Percentiles rank a stretch among this genome's conserved stretches.
These are phyloP conservation scores for Gracilinanus agilis DNA, from an alignment of 2,113 vertebrate genomes.

Conservation along the genomic window DNA sequence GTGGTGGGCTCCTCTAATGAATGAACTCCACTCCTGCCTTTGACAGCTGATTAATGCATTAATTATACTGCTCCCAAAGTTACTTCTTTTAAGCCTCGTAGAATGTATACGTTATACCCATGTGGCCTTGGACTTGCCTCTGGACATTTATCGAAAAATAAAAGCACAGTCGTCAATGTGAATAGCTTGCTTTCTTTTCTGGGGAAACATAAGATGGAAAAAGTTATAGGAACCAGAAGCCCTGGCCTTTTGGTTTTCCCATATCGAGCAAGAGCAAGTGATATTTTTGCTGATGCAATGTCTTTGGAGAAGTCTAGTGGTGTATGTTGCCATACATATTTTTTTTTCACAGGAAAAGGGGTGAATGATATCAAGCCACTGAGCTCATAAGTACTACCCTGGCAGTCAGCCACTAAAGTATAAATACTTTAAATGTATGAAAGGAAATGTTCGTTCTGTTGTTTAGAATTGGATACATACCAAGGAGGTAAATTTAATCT, in stretches of 20 bases:
- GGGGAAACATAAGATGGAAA: constrained; percentile 71
- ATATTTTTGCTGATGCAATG: constrained; percentile 85
- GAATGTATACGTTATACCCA: constrained; percentile 67
- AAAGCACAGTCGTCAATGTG: constrained; percentile 65
- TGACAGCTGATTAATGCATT: constrained; percentile 90
- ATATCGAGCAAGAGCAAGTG: constrained; percentile 60
- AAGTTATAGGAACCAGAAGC: constrained; percentile 68
- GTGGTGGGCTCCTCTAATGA: constrained; percentile 81
- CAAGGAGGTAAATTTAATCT: constrained; percentile 86
- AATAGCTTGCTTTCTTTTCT: constrained; percentile 71
- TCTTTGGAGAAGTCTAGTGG: constrained; percentile 80
- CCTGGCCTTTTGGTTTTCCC: constrained; percentile 73
- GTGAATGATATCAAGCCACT: constrained; percentile 83
- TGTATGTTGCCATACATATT: constrained; percentile 76
- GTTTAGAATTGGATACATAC: constrained; percentile 83
- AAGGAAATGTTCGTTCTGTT: constrained; percentile 86
- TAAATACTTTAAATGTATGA: constrained; percentile 84
- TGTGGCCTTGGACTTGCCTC: constrained; percentile 67
- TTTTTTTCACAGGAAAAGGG: constrained; percentile 81
- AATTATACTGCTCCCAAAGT: constrained; percentile 86
- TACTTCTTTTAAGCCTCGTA: constrained; percentile 78
- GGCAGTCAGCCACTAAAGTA: constrained; percentile 84
- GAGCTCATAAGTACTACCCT: constrained; percentile 84
- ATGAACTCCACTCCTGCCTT: constrained; percentile 86
- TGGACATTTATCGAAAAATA: constrained; percentile 77